Conservation (phyloP, 2,113 vertebrate species). For the Cynopterus brachyotis region DNA sequence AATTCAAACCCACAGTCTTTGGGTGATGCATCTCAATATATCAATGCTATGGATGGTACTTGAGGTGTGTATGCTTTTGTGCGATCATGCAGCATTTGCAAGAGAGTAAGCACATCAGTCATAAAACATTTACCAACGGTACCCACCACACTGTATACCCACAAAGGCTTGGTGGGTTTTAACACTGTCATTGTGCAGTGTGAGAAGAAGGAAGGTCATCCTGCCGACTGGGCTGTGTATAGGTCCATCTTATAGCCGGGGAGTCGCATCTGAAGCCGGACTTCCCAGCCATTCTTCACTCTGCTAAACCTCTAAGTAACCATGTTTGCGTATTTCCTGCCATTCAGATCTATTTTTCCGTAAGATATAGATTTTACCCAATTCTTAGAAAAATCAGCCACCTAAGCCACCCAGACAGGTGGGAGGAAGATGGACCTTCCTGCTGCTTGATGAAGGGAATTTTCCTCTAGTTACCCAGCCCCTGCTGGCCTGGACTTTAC, state of each 20-base stretch:
- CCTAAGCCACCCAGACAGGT: neutral
- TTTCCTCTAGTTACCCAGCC: neutral
- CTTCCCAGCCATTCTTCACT: neutral
- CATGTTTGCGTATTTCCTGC: neutral
- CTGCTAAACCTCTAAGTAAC: neutral
- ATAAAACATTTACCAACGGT: neutral
- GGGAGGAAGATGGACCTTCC: neutral
- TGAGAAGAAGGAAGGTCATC: neutral
- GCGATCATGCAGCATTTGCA: neutral
- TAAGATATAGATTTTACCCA: neutral
- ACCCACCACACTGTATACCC: too few species aligned
- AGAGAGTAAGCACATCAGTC: neutral
- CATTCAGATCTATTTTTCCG: neutral
- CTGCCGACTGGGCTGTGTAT: neutral
- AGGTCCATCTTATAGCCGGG: neutral
- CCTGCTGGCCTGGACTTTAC: neutral
- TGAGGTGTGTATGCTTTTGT: neutral
- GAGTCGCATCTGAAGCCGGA: neutral
- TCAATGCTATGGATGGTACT: neutral
- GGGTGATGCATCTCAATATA: neutral
- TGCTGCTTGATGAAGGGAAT: neutral
- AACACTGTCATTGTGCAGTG: neutral
- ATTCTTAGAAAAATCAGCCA: neutral
- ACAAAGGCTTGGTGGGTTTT: neutral
- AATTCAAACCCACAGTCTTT: neutral